Conservation (phyloP, 1,140 invertebrate species). For the Littorina saxatilis region DNA sequence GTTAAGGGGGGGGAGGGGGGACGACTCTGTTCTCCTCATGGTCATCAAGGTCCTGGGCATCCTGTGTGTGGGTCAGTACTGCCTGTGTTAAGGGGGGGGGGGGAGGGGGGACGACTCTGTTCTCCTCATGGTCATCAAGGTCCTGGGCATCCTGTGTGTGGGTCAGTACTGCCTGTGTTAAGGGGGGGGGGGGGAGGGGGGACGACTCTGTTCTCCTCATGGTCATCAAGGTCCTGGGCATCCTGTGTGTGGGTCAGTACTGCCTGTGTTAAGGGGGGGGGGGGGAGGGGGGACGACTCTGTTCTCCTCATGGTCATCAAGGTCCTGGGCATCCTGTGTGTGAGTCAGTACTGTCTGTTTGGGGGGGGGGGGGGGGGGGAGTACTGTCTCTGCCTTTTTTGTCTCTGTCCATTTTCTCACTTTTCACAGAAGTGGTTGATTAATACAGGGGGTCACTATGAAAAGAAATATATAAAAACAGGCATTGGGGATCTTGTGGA, state of each 20-base stretch:
- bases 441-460: too few relatives aligned
- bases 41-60: slow-evolving; percentile 73
- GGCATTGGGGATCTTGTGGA: too few relatives aligned
- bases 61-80: slow-evolving; percentile 73
- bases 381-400: too few relatives aligned
- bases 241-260: slow-evolving; percentile 74
- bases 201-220: slow-evolving; percentile 69
- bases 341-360: too few relatives aligned
- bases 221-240: slow-evolving; percentile 73
- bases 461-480: too few relatives aligned
- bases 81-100: slow-evolving; percentile 38
- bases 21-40: slow-evolving; percentile 69
- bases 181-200: slow-evolving; percentile 59
- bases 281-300: too few relatives aligned
- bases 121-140: slow-evolving; percentile 72
- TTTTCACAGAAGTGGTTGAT: too few relatives aligned
- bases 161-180: slow-evolving; percentile 59
- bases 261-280: not conserved
- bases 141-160: slow-evolving; percentile 74
- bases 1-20: slow-evolving; percentile 64
- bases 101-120: slow-evolving; percentile 68
- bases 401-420: too few relatives aligned
- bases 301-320: too few relatives aligned
- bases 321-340: too few relatives aligned
- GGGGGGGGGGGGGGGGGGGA: too few relatives aligned